These are phyloP conservation scores for Brachyrhaphis roseni DNA, from an alignment of 2,797 vertebrate genomes.

Conservation along the genomic window DNA sequence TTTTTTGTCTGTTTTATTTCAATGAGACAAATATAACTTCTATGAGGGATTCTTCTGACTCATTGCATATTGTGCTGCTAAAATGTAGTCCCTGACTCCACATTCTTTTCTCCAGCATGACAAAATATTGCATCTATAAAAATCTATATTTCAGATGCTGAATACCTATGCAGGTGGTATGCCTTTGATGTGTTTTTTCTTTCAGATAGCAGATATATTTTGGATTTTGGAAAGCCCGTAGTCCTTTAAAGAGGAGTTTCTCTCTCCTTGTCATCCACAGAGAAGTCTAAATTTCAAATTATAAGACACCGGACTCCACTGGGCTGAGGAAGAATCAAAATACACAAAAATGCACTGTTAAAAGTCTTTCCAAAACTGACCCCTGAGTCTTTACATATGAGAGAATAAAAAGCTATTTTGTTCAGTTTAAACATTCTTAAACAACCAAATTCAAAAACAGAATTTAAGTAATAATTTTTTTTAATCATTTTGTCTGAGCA, in stretches of 20 bases:
- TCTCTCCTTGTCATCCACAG: conserved; percentile 25
- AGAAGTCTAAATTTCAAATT: conserved; percentile 22
- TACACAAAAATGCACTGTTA: conserved; percentile 29
- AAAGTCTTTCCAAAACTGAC: conserved; percentile 18
- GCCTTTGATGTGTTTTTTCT: conserved; percentile 30
- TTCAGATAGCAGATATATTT: conserved; percentile 34
- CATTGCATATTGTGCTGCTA: conserved; percentile 44
- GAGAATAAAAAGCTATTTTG: conserved; percentile 38
- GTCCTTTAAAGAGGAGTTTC: conserved; percentile 23
- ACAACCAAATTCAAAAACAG: conserved; percentile 66
- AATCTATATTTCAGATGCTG: conserved; percentile 24
- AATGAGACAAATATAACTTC: conserved; percentile 27
- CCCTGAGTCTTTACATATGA: conserved; percentile 38
- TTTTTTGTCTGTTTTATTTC: conserved; percentile 28
- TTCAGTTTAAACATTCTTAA: conserved; percentile 56
- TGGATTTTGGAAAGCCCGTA: conserved; percentile 30
- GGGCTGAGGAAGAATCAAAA: conserved; percentile 32
- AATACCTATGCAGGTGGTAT: conserved; percentile 20
- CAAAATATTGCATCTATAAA: conserved; percentile 24
- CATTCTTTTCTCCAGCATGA: conserved; percentile 22
- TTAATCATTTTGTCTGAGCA: conserved; percentile 74
- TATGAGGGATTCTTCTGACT: conserved; percentile 24
- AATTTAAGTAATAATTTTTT: conserved; percentile 60
- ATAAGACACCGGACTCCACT: conserved; percentile 41
- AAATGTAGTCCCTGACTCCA: conserved; percentile 34